phyloP scores from a whole-genome alignment of 2,797 vertebrate genomes.

The Xiphophorus birchmanni region DNA sequence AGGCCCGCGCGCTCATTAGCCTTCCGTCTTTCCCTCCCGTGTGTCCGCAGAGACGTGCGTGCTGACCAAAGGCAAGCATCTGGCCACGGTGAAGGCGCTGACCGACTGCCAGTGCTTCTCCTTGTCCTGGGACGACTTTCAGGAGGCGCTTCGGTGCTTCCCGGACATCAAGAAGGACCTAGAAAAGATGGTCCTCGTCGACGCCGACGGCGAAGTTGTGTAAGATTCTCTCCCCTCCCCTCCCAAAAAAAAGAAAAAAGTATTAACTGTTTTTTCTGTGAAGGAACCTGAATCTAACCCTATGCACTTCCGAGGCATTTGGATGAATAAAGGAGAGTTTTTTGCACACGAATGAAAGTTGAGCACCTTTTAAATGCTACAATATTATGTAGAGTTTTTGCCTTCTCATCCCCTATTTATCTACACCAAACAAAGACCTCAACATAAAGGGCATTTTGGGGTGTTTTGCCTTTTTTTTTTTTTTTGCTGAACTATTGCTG shows the following conservation, averaged over 20 bases:
- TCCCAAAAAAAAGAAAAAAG: not conserved
- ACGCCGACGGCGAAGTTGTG: conserved; percentile 48
- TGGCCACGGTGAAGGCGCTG: conserved; percentile 72
- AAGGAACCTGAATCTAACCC: conserved; percentile 13
- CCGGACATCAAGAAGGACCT: conserved; percentile 75
- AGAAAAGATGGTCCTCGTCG: conserved; percentile 56
- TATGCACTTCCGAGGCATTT: conserved; percentile 17
- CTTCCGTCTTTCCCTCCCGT: conserved; percentile 36
- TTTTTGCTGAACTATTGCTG: not conserved
- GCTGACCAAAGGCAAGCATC: conserved; percentile 77
- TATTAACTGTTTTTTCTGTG: not conserved
- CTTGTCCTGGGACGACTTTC: conserved; percentile 72
- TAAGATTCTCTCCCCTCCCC: conserved; percentile 21
- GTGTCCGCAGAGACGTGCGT: conserved; percentile 70
- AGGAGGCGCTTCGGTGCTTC: conserved; percentile 67
- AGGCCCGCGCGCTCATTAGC: conserved; percentile 58
- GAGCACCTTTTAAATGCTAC: conserved; percentile 19
- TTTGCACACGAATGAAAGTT: not conserved
- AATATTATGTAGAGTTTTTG: not conserved
- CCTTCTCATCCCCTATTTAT: conserved; percentile 13
- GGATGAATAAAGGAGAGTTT: not conserved
- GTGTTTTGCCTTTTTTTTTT: not conserved
- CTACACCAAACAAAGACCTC: conserved; percentile 34
- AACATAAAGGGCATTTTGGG: conserved; percentile 3
- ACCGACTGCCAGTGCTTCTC: conserved; percentile 80